Base-by-base conservation (phyloP, 2,113 vertebrate genomes). In the Limnothrissa miodon region DNA sequence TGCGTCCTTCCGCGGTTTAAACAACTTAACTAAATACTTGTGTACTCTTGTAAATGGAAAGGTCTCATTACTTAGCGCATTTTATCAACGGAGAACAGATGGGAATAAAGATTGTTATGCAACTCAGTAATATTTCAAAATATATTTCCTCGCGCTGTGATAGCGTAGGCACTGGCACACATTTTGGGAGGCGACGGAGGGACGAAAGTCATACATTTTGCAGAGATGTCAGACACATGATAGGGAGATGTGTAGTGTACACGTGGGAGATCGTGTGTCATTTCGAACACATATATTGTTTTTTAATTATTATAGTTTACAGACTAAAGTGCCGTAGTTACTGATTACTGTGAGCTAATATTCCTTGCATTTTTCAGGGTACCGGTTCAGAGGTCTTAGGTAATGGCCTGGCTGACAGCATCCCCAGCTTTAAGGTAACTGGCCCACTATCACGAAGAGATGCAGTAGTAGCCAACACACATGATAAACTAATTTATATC, bases 401-500 rank as follows among this genome's bases (percentile, higher is more conserved):
- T 39, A 82, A 79, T 42, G 78, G 33, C 10, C 85, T 89, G 87
- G 83, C 80, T 29, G 84, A 85, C 80, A 51, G 87, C 17, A 83
- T 59, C 17, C 39, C 81, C 39, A 88, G 90, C 83, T 93, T 93
- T 78, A 92, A 92, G 91, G 93, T 93, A 90, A 81, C 29, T 79
- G 42, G 15, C 5, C 66, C 33, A 9, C 3, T 10, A 9, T 13
- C 42, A 29, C 6, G 42, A 42, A 29, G 11, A 74, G 6, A 29
- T 2, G 66, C 66, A 74, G 25, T 13, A 29, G n/a, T 36, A n/a
- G n/a, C n/a, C n/a, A n/a, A 23, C 21, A 29, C 66, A 4, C 15
- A 74, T 74, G 66, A 13, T 74, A 36, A 74, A 39, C 29, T 33
- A 74, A 33, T 17, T 36, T 2, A 74, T 33, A 10, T 3, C 6